Base-by-base conservation (phyloP, 2,888 invertebrate genomes). In the Calameuta filiformis region DNA sequence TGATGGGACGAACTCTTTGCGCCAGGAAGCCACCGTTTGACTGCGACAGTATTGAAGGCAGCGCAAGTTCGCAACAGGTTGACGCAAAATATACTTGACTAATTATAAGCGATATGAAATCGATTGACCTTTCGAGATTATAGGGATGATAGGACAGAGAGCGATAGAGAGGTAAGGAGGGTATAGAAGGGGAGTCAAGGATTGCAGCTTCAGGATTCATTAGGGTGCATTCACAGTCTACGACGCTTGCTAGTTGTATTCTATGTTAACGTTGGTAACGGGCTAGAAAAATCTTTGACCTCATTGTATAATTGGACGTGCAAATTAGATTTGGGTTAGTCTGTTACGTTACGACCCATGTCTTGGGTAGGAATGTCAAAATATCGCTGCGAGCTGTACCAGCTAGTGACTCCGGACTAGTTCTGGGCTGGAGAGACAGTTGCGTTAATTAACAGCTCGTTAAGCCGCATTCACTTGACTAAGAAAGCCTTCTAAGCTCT, bases 1-100 rank as follows among this genome's bases (percentile, higher is more conserved):
- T 94, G 87, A 96, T 96, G 95, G 95, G 95, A 0, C 92, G 94
- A 12, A 94, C 94, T 30, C 92, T 96, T 69, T 96, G 95, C 89
- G 94, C 95, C 1, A 94, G 94, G 73, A 93, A 93, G 69, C 95
- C 95, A 1, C 95, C 95, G 0, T 95, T 95, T 84, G 95, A 95
- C 88, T 93, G 93, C 79, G 94, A 94, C 86, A 88, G 87, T 76
- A 84, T 85, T 68, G 94, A 94, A 84, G 94, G 94, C 1, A 94
- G 94, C 80, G 92, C 94, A 74, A 94, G 94, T 83, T 94, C 94
- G 89, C 94, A 95, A 90, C 95, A 95, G 93, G 95, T 95, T 85
- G 89, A 89, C 86, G 77, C n/a, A 40, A 71, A 71, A 71, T 71
- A 71, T 9, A 23, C 40, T 56, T 56, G 23, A 23, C 6, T 56